Evolutionary conservation across 2,888 invertebrate genomes (phyloP).

Genomic region (Prenolepis imparis): DNA sequence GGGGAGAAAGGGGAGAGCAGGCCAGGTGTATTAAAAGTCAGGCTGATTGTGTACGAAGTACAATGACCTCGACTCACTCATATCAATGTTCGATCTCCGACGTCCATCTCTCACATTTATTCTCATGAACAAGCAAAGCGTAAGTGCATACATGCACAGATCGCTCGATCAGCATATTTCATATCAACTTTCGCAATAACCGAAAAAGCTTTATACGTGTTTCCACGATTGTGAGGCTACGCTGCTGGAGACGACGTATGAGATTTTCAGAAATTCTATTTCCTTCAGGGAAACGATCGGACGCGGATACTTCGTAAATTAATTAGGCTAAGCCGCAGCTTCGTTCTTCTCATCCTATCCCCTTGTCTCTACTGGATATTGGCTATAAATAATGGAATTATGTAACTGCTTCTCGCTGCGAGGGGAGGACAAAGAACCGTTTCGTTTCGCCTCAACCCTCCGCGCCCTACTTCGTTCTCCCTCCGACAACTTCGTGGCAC

Average conservation of each 20-base stretch:
- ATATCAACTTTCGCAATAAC: neutral
- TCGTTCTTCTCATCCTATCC: constrained; percentile 72
- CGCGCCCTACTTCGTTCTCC: constrained; percentile 49
- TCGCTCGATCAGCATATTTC: neutral
- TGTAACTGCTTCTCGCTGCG: constrained; percentile 73
- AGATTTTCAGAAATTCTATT: constrained; percentile 68
- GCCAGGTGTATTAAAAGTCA: constrained; percentile 79
- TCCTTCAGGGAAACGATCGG: constrained; percentile 42
- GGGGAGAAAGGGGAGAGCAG: constrained; percentile 62
- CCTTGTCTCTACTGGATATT: constrained; percentile 70
- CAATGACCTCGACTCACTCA: constrained; percentile 70
- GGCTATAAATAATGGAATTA: constrained; percentile 83
- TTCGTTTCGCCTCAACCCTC: constrained; percentile 68
- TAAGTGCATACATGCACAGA: neutral
- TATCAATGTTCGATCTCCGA: constrained; percentile 59
- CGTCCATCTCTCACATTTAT: constrained; percentile 56
- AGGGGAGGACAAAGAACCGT: constrained; percentile 75
- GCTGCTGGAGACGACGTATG: constrained; percentile 21
- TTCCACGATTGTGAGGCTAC: neutral
- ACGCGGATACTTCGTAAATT: constrained; percentile 73
- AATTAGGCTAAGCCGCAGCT: constrained; percentile 78
- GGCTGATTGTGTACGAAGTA: constrained; percentile 69
- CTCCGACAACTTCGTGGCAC: constrained; percentile 19
- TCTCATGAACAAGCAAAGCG: neutral
- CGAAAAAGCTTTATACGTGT: neutral